Base-by-base conservation (phyloP, 2,113 vertebrate genomes). In the Lipotes vexillifer region DNA sequence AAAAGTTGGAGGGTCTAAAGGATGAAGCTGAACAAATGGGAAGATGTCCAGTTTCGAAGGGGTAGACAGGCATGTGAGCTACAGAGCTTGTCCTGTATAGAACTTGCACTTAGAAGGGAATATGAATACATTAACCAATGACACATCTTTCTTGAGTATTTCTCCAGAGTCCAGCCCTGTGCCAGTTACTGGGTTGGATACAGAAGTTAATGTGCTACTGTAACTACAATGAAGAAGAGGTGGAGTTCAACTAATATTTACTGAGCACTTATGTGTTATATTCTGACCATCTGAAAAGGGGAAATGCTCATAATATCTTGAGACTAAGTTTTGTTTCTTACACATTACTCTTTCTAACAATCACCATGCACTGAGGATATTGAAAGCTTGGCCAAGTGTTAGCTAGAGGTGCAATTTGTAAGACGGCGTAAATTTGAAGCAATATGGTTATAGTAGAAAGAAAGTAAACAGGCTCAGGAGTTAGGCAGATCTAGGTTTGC, bases 41-140 rank as follows among this genome's bases (percentile, higher is more conserved):
- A 72, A 52, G 20, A 13, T 4, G 9, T 1, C 8, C 5, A 20
- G 1, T 44, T 63, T 65, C 5, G 23, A 57, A 55, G 20, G 33
- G 20, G 33, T 77, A 0, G 0, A 18, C 7, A 38, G 21, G 2
- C 0, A 7, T 3, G 10, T 21, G 15, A 55, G 23, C 68, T n/a
- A 1, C 0, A 66, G 86, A 29, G 25, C n/a, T 8, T 84, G 15
- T 8, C 33, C 13, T 66, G 52, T 38, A 3, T 4, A 66, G 74
- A 66, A 6, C 17, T 18, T 52, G 61, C 11, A 27, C 41, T n/a
- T 44, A 74, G 36, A 55, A 82, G 21, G 29, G 57, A 83, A 29
- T 13, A 4, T 17, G 27, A 90, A 31, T 25, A 17, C 8, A 36
- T 46, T 33, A 18, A 57, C 23, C 57, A 46, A 21, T 18, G 14